Conservation (phyloP, 1,140 invertebrate genomes). For the Meloidogyne hapla region DNA sequence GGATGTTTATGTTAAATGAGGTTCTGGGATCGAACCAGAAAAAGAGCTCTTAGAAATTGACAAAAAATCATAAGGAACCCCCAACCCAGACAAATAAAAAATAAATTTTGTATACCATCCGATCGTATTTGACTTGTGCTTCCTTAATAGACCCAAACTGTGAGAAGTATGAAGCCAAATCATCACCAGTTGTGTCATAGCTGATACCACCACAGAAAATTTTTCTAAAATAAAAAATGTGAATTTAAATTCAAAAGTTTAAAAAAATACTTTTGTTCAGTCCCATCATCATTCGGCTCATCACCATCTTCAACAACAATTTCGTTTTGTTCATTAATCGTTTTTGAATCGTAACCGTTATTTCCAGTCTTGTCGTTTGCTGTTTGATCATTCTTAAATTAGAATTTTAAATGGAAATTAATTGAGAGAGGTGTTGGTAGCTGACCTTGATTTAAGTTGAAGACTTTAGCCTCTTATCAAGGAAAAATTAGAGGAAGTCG, state of each 20-base stretch:
- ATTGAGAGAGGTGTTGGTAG: no score
- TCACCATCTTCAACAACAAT: neutral
- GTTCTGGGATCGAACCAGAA: no score
- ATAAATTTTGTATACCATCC: constrained; percentile 44
- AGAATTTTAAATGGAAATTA: no score
- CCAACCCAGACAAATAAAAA: constrained; percentile 1
- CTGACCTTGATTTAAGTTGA: no score
- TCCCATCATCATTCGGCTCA: constrained; percentile 1
- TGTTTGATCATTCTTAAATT: neutral
- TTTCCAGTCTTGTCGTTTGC: neutral
- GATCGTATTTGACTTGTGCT: constrained; percentile 63
- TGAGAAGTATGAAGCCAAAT: constrained; percentile 53
- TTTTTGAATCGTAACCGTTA: constrained; percentile 1
- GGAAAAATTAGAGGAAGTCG: no score
- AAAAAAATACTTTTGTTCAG: neutral
- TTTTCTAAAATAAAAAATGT: constrained; percentile 49
- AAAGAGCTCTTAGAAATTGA: no score
- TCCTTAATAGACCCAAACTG: constrained; percentile 61
- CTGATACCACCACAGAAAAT: constrained; percentile 63
- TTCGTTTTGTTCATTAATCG: neutral
- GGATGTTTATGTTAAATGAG: no score
- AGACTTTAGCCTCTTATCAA: no score
- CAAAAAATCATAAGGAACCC: neutral
- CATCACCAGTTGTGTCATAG: constrained; percentile 59
- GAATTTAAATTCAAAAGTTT: neutral